Base-by-base conservation (phyloP, 2,113 vertebrate species). In the Atrichornis clamosus region DNA sequence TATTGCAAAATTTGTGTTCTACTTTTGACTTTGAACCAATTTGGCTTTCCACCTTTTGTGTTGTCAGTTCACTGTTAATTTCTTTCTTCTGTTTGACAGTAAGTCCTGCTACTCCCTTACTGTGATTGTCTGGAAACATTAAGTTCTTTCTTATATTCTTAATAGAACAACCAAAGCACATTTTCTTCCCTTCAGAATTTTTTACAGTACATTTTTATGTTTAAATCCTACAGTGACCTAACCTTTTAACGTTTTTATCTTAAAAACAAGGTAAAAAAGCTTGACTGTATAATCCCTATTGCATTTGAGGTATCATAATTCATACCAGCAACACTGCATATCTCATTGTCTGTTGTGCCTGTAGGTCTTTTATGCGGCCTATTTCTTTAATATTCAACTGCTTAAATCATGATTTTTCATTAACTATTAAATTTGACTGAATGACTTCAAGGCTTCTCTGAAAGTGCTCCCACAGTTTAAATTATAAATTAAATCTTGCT, bases 181-280 rank as follows among this genome's bases (percentile, higher is more conserved):
- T 91, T 91, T 97, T 93, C 28, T 89, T 63, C 56, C 44, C 62
- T 32, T 92, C 56, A 41, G 32, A 62, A 44, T 81, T 75, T 87
- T 96, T 95, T 89, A 63, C 2, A 6, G 13, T 70, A 22, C 46
- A 30, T 81, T 88, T 95, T 65, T 85, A 37, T 90, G 35, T 91
- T 90, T 93, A 69, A 93, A 65, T 90, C 59, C 58, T 68, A 63
- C 53, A 78, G 39, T 92, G 41, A 86, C 19, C 18, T 87, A 84
- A 53, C 83, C 32, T 91, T 97, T 94, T 94, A 94, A 44, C 50
- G 46, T 83, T 84, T 92, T 96, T 89, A 56, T 97, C 70, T 69
- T 81, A 88, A 88, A 89, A 86, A 52, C 55, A 78, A 96, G 78
- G 56, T 92, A 89, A 95, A 93, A 93, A 50, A 85, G 65, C 74